These are phyloP conservation scores for Sinosuthora webbiana DNA, from an alignment of 2,113 vertebrate genomes.

Conservation along the genomic window DNA sequence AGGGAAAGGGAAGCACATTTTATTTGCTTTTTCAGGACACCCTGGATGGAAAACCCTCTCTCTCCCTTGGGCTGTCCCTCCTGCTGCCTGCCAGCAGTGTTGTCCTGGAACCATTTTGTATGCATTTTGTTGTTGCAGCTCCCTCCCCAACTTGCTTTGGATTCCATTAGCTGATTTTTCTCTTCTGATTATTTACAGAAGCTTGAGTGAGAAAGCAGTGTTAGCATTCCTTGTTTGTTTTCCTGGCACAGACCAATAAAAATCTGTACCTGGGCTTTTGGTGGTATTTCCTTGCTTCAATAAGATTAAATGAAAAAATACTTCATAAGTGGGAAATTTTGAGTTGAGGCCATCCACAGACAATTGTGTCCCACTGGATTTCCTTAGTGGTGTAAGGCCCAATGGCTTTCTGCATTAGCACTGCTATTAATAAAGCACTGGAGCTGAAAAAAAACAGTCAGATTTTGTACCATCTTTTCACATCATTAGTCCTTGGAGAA, in stretches of 20 bases:
- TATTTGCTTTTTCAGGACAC: background rate
- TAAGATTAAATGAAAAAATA: background rate
- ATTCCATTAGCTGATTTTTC: background rate
- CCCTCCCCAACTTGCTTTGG: background rate
- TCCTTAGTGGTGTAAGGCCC: background rate
- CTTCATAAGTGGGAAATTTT: background rate
- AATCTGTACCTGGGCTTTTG: background rate
- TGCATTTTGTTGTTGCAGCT: background rate
- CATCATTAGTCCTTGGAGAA: background rate
- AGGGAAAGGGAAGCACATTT: background rate
- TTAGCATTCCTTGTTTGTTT: background rate
- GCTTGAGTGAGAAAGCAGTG: background rate
- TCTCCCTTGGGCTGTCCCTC: background rate
- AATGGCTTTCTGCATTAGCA: background rate
- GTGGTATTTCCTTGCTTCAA: background rate
- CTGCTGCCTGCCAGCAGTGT: background rate
- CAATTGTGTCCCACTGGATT: background rate
- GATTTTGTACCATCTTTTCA: background rate
- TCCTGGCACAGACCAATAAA: background rate
- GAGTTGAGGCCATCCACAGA: background rate
- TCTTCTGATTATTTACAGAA: background rate
- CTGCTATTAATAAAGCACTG: background rate
- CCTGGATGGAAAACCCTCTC: background rate
- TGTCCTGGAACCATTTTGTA: background rate
- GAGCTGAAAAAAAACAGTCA: background rate